These are phyloP conservation scores for Limnephilus auricula DNA, from an alignment of 2,888 invertebrate genomes.

Conservation along the genomic window DNA sequence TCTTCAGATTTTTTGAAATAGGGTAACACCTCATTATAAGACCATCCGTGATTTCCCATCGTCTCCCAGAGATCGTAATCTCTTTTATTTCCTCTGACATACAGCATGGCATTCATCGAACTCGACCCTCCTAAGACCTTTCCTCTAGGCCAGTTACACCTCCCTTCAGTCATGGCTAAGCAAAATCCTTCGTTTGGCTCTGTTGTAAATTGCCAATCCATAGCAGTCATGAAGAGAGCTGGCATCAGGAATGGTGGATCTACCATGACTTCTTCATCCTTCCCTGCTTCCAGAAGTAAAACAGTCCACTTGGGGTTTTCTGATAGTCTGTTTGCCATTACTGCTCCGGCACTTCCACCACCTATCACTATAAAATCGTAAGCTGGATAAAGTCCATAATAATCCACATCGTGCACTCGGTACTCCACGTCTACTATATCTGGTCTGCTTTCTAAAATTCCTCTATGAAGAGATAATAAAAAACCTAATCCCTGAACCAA, in stretches of 20 bases:
- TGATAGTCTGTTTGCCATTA: slow-evolving; percentile 86
- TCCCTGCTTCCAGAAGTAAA: slow-evolving; percentile 88
- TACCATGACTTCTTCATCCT: slow-evolving; percentile 83
- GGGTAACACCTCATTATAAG: slow-evolving; percentile 83
- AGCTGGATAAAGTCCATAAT: slow-evolving; percentile 77
- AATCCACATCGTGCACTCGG: slow-evolving; percentile 78
- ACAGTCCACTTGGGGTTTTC: slow-evolving; percentile 86
- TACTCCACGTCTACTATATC: slow-evolving; percentile 84
- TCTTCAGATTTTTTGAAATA: slow-evolving; percentile 91
- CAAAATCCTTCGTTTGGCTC: slow-evolving; percentile 85
- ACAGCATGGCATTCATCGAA: slow-evolving; percentile 93
- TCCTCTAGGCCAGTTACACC: slow-evolving; percentile 88
- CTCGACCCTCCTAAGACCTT: slow-evolving; percentile 90
- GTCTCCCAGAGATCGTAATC: slow-evolving; percentile 93
- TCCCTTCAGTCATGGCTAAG: slow-evolving; percentile 80
- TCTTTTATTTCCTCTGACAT: slow-evolving; percentile 87
- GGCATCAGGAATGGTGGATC: slow-evolving; percentile 87
- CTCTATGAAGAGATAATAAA: slow-evolving; percentile 80
- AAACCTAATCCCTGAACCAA: slow-evolving; percentile 82
- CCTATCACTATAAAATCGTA: slow-evolving; percentile 91
- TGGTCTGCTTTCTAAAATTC: slow-evolving; percentile 81
- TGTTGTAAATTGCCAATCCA: slow-evolving; percentile 91
- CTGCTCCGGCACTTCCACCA: slow-evolving; percentile 89
- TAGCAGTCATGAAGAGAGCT: slow-evolving; percentile 82
- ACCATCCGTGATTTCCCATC: slow-evolving; percentile 88